Evolutionary conservation across 1,140 invertebrate species (phyloP).

Genomic region (Elymnias hypermnestra): DNA sequence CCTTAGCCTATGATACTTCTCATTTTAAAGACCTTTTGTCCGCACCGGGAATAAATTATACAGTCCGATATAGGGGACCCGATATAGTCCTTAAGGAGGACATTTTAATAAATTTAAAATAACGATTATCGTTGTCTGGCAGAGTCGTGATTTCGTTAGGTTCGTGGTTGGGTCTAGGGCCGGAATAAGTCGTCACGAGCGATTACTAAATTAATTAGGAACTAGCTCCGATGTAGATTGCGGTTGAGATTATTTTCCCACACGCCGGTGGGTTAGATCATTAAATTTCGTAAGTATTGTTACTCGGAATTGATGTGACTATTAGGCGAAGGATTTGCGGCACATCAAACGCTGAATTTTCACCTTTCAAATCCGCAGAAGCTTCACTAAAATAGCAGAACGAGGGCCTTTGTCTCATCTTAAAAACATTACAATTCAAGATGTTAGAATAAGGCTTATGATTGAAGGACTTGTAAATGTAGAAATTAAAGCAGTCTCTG

Average conservation of each 20-base stretch:
- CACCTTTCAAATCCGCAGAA: too few relatives aligned
- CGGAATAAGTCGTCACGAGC: constrained; percentile 73
- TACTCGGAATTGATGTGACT: constrained; percentile 13
- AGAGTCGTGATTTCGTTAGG: constrained; percentile 74
- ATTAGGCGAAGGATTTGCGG: not conserved
- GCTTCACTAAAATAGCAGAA: too few relatives aligned
- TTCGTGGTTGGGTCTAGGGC: constrained; percentile 59
- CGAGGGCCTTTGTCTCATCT: too few relatives aligned
- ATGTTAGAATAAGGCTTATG: too few relatives aligned
- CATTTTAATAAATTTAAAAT: constrained; percentile 76
- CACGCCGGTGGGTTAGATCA: constrained; percentile 57
- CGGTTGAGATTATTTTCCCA: constrained; percentile 70
- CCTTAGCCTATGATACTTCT: constrained; percentile 51
- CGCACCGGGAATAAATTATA: constrained; percentile 68
- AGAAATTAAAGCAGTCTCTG: too few relatives aligned
- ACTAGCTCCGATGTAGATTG: constrained; percentile 69
- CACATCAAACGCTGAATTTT: not conserved
- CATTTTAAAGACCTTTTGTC: constrained; percentile 56
- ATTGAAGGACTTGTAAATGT: too few relatives aligned
- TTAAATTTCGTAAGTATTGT: constrained; percentile 55
- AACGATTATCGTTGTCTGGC: constrained; percentile 71
- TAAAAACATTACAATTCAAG: too few relatives aligned
- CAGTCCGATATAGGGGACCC: constrained; percentile 64
- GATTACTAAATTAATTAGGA: constrained; percentile 76
- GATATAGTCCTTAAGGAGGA: constrained; percentile 70